A percentile compares a stretch with the other conserved stretches of the same genome.
phyloP scores from a whole-genome alignment of 2,888 invertebrate species.

The Rhorus exstirpatorius region DNA sequence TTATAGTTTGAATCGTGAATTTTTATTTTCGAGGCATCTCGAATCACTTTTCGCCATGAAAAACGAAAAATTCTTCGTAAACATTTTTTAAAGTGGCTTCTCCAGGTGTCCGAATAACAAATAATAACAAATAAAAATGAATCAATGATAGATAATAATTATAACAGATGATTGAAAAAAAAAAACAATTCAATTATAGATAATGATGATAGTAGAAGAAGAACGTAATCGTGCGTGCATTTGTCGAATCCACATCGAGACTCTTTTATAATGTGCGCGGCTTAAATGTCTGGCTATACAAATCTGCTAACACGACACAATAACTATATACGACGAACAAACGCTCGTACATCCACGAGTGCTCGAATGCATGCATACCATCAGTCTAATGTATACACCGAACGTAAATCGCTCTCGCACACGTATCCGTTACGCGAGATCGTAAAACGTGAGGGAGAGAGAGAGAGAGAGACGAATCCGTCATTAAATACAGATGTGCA shows the following conservation, averaged over 20 bases:
- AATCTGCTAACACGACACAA: neutral
- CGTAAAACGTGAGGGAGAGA: conserved; percentile 44
- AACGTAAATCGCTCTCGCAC: conserved; percentile 48
- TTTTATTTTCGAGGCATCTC: neutral
- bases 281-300: conserved; percentile 10
- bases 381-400: conserved; percentile 32
- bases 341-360: conserved; percentile 49
- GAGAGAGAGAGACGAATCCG: conserved; percentile 24
- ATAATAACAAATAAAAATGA: too few relatives aligned
- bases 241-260: conserved; percentile 42
- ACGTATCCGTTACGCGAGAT: conserved; percentile 51
- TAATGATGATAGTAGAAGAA: neutral
- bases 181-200: neutral
- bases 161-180: neutral
- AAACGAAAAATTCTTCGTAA: too few relatives aligned
- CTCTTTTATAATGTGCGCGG: conserved; percentile 7
- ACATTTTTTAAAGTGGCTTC: too few relatives aligned
- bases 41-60: too few relatives aligned
- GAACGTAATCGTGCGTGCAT: conserved; percentile 47
- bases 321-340: neutral
- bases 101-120: too few relatives aligned
- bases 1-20: neutral
- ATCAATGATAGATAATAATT: too few relatives aligned
- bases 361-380: conserved; percentile 49
- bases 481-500: conserved; percentile 8